A percentile compares a stretch with the other conserved stretches of the same genome.
phyloP scores from a whole-genome alignment of 2,888 invertebrate genomes.

The Andrena trimmerana region DNA sequence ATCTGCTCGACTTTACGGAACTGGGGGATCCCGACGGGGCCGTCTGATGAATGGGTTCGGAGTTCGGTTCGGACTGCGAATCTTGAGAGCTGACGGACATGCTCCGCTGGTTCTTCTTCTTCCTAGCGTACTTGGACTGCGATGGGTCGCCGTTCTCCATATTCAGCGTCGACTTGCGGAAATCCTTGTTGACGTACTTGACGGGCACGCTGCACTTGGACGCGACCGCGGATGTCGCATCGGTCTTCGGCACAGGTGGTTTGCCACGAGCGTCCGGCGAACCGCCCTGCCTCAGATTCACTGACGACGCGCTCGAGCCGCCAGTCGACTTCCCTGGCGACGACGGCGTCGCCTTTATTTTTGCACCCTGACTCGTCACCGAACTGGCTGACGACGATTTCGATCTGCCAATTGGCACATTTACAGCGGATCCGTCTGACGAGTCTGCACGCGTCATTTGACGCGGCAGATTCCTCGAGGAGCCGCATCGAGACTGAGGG shows the following conservation, averaged over 20 bases:
- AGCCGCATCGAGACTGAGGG: constrained; percentile 71
- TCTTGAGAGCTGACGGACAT: constrained; percentile 85
- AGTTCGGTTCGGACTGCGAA: constrained; percentile 76
- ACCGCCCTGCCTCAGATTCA: constrained; percentile 76
- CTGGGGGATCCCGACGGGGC: constrained; percentile 68
- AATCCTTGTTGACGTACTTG: constrained; percentile 89
- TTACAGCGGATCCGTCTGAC: constrained; percentile 77
- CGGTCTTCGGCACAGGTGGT: constrained; percentile 86
- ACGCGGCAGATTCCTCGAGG: constrained; percentile 75
- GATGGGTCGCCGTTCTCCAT: constrained; percentile 86
- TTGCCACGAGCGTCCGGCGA: constrained; percentile 80
- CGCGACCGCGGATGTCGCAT: constrained; percentile 72
- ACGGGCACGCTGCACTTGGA: constrained; percentile 81
- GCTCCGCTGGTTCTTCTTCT: constrained; percentile 81
- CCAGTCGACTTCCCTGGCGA: constrained; percentile 71
- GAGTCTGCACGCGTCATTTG: constrained; percentile 79
- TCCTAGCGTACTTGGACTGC: constrained; percentile 74
- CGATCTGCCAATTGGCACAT: constrained; percentile 82
- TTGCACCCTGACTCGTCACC: constrained; percentile 79
- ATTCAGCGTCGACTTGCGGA: constrained; percentile 91
- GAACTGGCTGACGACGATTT: constrained; percentile 80
- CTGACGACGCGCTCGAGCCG: constrained; percentile 66
- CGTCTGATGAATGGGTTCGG: constrained; percentile 64
- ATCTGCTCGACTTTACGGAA: constrained; percentile 61
- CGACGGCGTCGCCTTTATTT: constrained; percentile 78